These are phyloP conservation scores for Pinna nobilis DNA, from an alignment of 1,140 invertebrate genomes.

Conservation along the genomic window DNA sequence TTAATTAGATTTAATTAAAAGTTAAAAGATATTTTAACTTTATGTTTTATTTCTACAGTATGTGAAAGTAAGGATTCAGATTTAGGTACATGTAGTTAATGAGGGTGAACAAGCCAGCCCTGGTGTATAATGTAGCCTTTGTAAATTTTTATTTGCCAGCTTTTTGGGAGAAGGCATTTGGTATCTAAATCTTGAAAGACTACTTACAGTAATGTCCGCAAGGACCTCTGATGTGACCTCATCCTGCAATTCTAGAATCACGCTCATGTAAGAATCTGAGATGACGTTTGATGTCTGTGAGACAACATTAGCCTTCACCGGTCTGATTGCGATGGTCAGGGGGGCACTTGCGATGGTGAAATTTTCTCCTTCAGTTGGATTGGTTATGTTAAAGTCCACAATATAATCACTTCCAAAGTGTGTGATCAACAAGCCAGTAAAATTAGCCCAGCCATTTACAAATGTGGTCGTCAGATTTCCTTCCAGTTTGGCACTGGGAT, in stretches of 20 bases:
- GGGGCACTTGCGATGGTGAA: constrained; percentile 35
- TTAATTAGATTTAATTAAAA: too few species aligned
- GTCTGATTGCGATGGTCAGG: constrained; percentile 32
- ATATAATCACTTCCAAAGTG: constrained; percentile 51
- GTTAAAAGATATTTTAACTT: too few species aligned
- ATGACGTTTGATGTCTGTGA: constrained; percentile 22
- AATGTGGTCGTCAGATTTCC: constrained; percentile 48
- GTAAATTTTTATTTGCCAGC: too few species aligned
- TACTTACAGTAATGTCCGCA: constrained; percentile 55
- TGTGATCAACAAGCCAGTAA: constrained; percentile 50
- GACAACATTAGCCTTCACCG: constrained; percentile 30
- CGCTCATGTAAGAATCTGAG: constrained; percentile 19
- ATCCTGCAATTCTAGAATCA: constrained; percentile 47
- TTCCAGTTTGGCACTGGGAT: constrained; percentile 30
- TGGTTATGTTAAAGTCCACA: constrained; percentile 52
- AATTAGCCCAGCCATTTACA: constrained; percentile 58
- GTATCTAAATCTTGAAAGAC: too few species aligned
- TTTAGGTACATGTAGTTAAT: too few species aligned
- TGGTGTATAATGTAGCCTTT: too few species aligned
- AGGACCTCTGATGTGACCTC: constrained; percentile 34
- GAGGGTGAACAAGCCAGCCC: too few species aligned
- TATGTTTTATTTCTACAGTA: too few species aligned
- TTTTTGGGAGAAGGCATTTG: too few species aligned
- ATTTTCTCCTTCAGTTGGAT: constrained; percentile 51
- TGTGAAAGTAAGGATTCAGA: too few species aligned